Evolutionary conservation across 2,113 vertebrate genomes (phyloP), one percentile per base, ranked within the genome.

Genomic region (Melanerpes aurifrons): DNA sequence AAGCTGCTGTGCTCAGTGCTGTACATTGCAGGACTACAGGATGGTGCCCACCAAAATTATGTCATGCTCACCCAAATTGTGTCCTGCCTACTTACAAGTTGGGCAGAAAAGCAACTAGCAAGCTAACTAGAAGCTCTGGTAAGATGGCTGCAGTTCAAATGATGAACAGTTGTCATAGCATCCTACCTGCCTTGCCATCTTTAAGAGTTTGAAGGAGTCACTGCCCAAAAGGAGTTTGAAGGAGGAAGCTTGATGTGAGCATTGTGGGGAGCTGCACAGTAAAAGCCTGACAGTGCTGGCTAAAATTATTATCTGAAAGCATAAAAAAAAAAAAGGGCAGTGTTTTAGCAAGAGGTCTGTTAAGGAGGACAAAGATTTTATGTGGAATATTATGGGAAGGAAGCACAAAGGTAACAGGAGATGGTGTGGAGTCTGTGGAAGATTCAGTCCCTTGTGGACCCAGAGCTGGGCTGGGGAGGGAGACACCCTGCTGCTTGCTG

Each of bases 401-500:
- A 78, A 58, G 24, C 48, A 74, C 1, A 1, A 35, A 63, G 53
- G 61, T 2, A 3, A 73, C 28, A 54, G 56, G 50, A 79, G 63
- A 32, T 0, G 0, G 31, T 47, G 76, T 1, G 1, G 37, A 68
- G 31, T 15, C 37, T 91, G 56, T 8, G 26, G 32, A 43, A 74
- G 64, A 54, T 61, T 48, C 25, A n/a, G 35, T 28, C 7, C 9
- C 24, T n/a, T n/a, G 32, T 2, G 1, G 32, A 72, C 54, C 31
- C 77, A 84, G 26, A 68, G 20, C 9, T 8, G 13, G 35, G 24
- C 32, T 53, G 32, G 59, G 50, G 16, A 88, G 22, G 10, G 3
- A 9, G 8, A 4, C 9, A 57, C 20, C 15, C 31, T 40, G 5
- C 50, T 67, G 56, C 50, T 71, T 69, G 40, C 10, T 0, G 0